Evolutionary conservation across 1,140 invertebrate species (phyloP), one percentile per base, ranked within the genome.

Genomic region (Anadara kagoshimensis): DNA sequence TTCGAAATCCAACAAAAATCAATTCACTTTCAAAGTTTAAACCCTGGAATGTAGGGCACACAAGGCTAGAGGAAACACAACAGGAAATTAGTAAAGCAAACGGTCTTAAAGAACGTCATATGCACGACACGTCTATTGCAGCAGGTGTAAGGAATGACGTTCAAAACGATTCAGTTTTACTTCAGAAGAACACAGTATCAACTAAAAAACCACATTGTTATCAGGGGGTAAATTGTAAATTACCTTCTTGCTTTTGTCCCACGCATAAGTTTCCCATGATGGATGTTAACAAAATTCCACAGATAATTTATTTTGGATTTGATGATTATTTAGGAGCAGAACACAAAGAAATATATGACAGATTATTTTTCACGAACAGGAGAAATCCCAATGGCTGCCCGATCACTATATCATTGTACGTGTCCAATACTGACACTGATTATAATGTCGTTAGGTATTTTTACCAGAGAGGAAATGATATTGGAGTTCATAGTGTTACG

Each of bases 261-360:
- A 61, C 70, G 20, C 36, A 68, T 0, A 62, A 43, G n/a, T 20
- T 59, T 5, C 81, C 80, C 43, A 22, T 43, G 14, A n/a, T 83
- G 22, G 29, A 45, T 18, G 20, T 26, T 0, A 14, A n/a, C 10
- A 45, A 80, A 1, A 74, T 79, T 51, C 81, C 81, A 18, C 81
- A 83, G 43, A 78, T 83, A 57, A 69, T 83, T 10, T 83, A 83
- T 41, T 78, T 83, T 16, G 78, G 78, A 5, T 64, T 83, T 36
- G 79, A 83, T 44, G 81, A 79, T 43, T 57, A 67, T 36, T 62
- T 83, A 10, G 78, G 78, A 24, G 69, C 65, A 24, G 73, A 75
- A 5, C 51, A 69, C 22, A 73, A 72, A 58, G 56, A 64, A 4
- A 76, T 78, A 63, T 61, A 81, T 58, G 63, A 53, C 49, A 71